Base-by-base conservation (phyloP, 1,140 invertebrate species). In the Neotoxoptera formosana region DNA sequence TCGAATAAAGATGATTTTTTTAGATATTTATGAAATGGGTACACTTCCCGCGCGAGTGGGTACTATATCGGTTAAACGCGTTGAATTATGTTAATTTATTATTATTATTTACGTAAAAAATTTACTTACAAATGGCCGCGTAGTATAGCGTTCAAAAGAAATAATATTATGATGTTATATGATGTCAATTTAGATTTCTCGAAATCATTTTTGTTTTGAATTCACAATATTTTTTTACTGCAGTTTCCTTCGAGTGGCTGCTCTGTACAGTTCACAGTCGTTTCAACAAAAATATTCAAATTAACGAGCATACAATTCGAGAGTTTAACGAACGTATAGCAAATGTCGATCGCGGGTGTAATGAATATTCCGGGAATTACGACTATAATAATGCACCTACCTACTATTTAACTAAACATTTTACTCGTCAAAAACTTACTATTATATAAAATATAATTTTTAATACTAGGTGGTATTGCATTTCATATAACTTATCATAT, bases 41-140 rank as follows among this genome's bases (percentile, higher is more conserved):
- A 41, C 11, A 23, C 20, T 36, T 36, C 30, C 34, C 76, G n/a
- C 34, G n/a, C 4, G 41, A 41, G 41, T 41, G 41, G 9, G 34
- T 83, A 83, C n/a, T n/a, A 67, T 67, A n/a, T 67, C 30, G 11
- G 30, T 67, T 67, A 14, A 67, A 67, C 8, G 36, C 23, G 0
- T 84, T 45, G 23, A 84, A 45, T 84, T 41, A 84, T 84, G 36
- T 84, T 45, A 84, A 84, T 84, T 45, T 67, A 67, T 67, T 67
- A n/a, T n/a, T n/a, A n/a, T 67, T n/a, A 23, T n/a, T n/a, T 4
- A 41, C 41, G 41, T 41, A 41, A 41, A 4, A 67, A 67, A 67
- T n/a, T 67, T n/a, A n/a, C 30, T 67, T 67, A 67, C 14, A n/a
- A 67, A 67, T 67, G 30, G 25, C 30, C n/a, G 9, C n/a, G 14